Conservation (phyloP, 2,888 invertebrate species). For the Drosophila yooni region DNA sequence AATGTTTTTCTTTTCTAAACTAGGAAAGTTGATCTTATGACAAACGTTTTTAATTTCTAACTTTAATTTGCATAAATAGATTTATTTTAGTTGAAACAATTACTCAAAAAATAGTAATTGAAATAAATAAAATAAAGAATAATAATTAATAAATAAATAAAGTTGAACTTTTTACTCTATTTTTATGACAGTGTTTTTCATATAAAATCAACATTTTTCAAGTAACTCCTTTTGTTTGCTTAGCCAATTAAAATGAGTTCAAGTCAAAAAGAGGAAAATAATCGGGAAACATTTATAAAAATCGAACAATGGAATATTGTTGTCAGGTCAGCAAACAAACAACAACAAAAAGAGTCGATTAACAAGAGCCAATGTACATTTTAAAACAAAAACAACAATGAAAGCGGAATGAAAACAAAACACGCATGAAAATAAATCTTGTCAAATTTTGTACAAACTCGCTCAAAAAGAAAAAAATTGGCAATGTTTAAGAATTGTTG, state of each 20-base stretch:
- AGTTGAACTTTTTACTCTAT: not conserved
- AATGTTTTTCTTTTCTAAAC: not conserved
- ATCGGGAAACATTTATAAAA: not conserved
- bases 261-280: not conserved
- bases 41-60: too few relatives aligned
- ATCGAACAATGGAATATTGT: slow-evolving; percentile 2
- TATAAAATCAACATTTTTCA: not conserved
- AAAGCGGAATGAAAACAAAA: slow-evolving; percentile 25
- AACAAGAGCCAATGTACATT: slow-evolving; percentile 38
- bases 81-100: too few relatives aligned
- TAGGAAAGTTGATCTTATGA: not conserved
- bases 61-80: not conserved
- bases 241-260: not conserved
- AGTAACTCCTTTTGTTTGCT: not conserved
- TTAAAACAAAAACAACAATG: slow-evolving; percentile 15
- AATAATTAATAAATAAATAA: not conserved
- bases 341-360: slow-evolving; percentile 5
- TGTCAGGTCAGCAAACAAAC: not conserved
- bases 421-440: slow-evolving; percentile 48
- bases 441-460: slow-evolving; percentile 43
- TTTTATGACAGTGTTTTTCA: not conserved
- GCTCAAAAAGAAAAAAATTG: slow-evolving; percentile 3
- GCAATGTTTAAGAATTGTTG: slow-evolving; percentile 31
- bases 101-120: too few relatives aligned
- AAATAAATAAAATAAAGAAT: not conserved